Evolutionary conservation across 2,888 invertebrate species (phyloP).

Genomic region (Cephonodes hylas): DNA sequence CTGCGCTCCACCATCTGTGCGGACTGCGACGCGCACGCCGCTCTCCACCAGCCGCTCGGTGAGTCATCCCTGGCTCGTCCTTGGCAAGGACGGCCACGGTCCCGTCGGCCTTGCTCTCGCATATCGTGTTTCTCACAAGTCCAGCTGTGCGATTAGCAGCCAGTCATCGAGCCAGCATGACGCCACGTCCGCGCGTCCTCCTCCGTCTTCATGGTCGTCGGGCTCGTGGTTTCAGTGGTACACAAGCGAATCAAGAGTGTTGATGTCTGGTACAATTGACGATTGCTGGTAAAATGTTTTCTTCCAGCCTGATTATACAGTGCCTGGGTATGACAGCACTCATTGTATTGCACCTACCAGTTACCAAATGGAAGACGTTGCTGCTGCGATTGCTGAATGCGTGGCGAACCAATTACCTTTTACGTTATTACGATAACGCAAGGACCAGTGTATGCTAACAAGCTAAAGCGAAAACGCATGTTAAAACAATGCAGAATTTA

Average conservation of each 20-base stretch:
- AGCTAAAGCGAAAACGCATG: conserved; percentile 46
- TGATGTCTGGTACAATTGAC: conserved; percentile 21
- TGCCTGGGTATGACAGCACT: not conserved
- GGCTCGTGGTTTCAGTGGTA: conserved; percentile 24
- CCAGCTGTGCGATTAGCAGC: conserved; percentile 24
- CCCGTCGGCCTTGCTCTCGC: conserved; percentile 37
- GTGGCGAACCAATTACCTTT: conserved; percentile 25
- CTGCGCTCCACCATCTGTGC: conserved; percentile 79
- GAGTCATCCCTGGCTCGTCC: conserved; percentile 59
- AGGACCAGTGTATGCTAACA: conserved; percentile 24
- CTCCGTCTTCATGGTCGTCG: not conserved
- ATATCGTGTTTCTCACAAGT: conserved; percentile 29
- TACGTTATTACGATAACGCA: too few relatives aligned
- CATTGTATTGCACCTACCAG: not conserved
- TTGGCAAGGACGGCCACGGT: conserved; percentile 49
- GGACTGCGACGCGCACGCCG: conserved; percentile 74
- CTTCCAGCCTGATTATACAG: conserved; percentile 17
- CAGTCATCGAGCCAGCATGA: not conserved
- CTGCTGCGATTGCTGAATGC: conserved; percentile 9
- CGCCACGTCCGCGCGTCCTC: not conserved
- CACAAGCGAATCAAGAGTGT: conserved; percentile 40
- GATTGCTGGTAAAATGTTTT: conserved; percentile 7
- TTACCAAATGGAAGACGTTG: conserved; percentile 14
- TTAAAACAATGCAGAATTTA: conserved; percentile 16
- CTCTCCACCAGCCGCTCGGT: conserved; percentile 73